Percentiles rank a stretch among this genome's conserved stretches.
These are phyloP conservation scores for Bubalus kerabau DNA, from an alignment of 2,113 vertebrate genomes.

Conservation along the genomic window DNA sequence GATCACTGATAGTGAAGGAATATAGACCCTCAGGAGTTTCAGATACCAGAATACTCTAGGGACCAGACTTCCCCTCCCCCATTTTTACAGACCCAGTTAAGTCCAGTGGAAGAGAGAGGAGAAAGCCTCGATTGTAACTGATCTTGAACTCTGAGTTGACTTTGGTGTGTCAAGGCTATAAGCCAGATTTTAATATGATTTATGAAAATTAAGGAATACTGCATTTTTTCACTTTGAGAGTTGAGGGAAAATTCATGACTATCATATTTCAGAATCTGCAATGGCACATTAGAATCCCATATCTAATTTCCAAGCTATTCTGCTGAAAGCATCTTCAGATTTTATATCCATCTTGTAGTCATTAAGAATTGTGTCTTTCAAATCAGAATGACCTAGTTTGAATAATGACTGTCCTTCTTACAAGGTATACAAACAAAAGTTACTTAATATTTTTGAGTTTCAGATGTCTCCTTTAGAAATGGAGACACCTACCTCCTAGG, in stretches of 20 bases:
- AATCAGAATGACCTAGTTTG: background rate
- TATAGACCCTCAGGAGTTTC: background rate
- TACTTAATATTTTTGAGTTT: background rate
- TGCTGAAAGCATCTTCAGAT: background rate
- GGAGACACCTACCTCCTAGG: background rate
- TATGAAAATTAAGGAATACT: conserved; percentile 31
- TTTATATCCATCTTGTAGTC: background rate
- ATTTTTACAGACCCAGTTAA: background rate
- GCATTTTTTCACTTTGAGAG: background rate
- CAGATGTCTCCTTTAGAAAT: background rate
- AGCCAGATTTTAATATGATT: conserved; percentile 21
- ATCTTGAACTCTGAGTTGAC: background rate
- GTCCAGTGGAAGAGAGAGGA: background rate
- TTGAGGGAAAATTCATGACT: background rate
- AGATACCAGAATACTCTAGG: background rate
- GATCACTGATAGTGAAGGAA: background rate
- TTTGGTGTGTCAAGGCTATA: background rate
- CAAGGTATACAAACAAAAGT: background rate
- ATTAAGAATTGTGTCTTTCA: background rate
- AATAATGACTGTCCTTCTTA: background rate
- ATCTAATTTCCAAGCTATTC: background rate
- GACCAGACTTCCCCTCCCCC: too few relatives aligned
- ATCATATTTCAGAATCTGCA: conserved; percentile 11
- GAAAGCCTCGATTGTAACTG: background rate
- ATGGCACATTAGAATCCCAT: background rate